These are phyloP conservation scores for Charadrius vociferus DNA, from an alignment of 2,113 vertebrate genomes.

Conservation along the genomic window DNA sequence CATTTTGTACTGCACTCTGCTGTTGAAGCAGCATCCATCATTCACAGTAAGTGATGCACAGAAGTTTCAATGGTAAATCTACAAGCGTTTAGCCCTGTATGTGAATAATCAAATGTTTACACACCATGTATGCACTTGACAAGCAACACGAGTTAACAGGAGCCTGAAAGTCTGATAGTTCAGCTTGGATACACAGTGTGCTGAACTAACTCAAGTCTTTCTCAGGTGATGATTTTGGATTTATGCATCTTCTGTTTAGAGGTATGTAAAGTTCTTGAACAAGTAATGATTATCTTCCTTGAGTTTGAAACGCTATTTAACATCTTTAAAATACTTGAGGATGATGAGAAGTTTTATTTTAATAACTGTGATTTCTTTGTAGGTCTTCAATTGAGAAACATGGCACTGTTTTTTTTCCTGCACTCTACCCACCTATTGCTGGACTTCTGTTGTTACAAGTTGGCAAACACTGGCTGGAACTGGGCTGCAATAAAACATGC, in stretches of 20 bases:
- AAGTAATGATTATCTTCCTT: neutral
- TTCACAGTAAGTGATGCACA: neutral
- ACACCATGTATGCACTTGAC: neutral
- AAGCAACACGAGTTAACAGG: neutral
- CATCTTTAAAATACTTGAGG: neutral
- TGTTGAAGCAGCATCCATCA: neutral
- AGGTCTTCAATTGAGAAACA: conserved; percentile 97
- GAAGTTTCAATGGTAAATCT: neutral
- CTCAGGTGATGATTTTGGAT: conserved; percentile 30
- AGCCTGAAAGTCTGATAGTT: neutral
- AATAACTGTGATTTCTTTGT: conserved; percentile 37
- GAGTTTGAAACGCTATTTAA: neutral
- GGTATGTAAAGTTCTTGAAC: conserved; percentile 29
- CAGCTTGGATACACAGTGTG: neutral
- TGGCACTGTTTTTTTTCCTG: conserved; percentile 95
- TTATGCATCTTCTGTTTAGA: neutral
- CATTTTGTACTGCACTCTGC: neutral
- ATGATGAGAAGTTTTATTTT: neutral
- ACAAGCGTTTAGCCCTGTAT: neutral
- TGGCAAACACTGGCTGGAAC: conserved; percentile 92
- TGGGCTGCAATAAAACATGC: conserved; percentile 93
- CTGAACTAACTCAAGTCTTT: neutral
- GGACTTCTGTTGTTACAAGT: conserved; percentile 90
- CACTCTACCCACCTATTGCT: conserved; percentile 94
- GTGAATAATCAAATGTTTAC: neutral